A percentile compares a stretch with the other conserved stretches of the same genome.
phyloP scores from a whole-genome alignment of 2,797 vertebrate genomes.

The Cirrhinus mrigala region DNA sequence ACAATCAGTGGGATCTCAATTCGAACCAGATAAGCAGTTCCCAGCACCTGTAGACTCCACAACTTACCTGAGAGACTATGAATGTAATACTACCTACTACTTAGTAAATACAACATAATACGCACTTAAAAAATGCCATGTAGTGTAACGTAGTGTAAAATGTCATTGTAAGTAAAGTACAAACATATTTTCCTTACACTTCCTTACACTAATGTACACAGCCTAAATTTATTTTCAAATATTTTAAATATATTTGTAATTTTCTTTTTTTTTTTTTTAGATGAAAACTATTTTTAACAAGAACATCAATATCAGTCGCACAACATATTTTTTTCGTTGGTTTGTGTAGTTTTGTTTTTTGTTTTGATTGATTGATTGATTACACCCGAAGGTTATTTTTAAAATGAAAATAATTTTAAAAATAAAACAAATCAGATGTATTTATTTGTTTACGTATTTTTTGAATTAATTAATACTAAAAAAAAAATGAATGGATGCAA shows the following conservation, averaged over 20 bases:
- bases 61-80: background rate
- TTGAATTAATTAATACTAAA: too few species aligned
- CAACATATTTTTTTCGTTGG: too few species aligned
- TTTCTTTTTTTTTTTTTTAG: background rate
- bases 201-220: too few species aligned
- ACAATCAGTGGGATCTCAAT: slow-evolving; percentile 22
- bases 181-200: background rate
- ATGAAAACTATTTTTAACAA: background rate
- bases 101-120: background rate
- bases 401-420: too few species aligned
- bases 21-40: slow-evolving; percentile 37
- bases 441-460: too few species aligned
- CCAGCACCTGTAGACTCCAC: background rate
- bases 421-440: too few species aligned
- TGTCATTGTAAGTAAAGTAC: background rate
- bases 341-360: background rate
- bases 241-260: background rate
- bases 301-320: background rate
- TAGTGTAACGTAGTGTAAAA: too few species aligned
- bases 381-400: background rate
- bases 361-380: too few species aligned
- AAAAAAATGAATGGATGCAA: too few species aligned
- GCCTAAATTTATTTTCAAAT: too few species aligned
- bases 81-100: background rate
- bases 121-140: background rate